Base-by-base conservation (phyloP, 1,140 invertebrate species). In the Drosophila setifemur region DNA sequence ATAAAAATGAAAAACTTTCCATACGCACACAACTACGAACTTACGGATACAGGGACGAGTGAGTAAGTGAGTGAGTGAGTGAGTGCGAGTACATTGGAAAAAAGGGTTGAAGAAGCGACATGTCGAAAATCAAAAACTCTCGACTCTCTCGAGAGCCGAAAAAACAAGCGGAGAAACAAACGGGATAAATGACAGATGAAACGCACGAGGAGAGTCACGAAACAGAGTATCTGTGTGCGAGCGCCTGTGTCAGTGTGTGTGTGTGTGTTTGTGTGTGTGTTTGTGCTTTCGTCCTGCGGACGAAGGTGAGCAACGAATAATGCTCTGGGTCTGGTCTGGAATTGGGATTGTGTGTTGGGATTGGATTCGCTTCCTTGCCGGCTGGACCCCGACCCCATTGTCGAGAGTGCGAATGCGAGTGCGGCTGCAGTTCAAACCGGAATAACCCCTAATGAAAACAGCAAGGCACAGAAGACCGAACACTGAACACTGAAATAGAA, bases 391-490 rank as follows among this genome's bases (percentile, higher is more conserved):
- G 9, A 21, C 29, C 33, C 45, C 53, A 63, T 66, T 73, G 70
- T 73, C 18, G 8, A 23, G 21, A 3, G 21, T 23, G 2, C 21
- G 21, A 23, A 5, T 23, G 21, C 5, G 2, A 31, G 29, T n/a
- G 29, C 4, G 37, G 55, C 25, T 73, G 67, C 68, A 78, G 79
- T 78, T 82, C 70, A 81, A 86, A 78, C 71, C 79, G 81, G 60
- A 81, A 81, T 85, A 85, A 85, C 79, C 79, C 79, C 73, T 86
- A 86, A 86, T 86, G 75, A 86, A 86, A 85, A 85, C 69, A 69
- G 16, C 54, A 54, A 14, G n/a, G n/a, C n/a, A n/a, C n/a, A n/a
- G n/a, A n/a, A n/a, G n/a, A n/a, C n/a, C n/a, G n/a, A n/a, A n/a
- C n/a, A n/a, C n/a, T n/a, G n/a, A 54, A 53, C 48, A 57, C 21